Evolutionary conservation across 2,113 vertebrate genomes (phyloP), one percentile per base, ranked within the genome.

Genomic region (Trogon melanurus): DNA sequence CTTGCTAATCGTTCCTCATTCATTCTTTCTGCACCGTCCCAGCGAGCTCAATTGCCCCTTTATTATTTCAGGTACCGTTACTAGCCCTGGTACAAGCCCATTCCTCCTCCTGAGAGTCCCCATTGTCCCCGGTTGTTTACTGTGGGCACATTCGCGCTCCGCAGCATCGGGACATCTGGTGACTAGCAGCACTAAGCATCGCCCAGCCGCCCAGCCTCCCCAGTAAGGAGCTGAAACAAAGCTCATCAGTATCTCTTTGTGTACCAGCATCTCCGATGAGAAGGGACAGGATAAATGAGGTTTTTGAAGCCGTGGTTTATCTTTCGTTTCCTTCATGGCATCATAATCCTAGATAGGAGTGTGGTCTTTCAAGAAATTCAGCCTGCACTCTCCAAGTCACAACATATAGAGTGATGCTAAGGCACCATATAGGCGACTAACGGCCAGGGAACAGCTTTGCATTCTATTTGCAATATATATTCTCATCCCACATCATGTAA

Each of bases 61-160:
- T 97, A 92, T 97, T 79, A 45, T 38, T 50, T 25, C 85, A 95
- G 94, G 92, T 96, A 92, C 96, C 88, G 91, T 70, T 12, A 56
- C 74, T 13, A 96, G 96, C 85, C 91, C 92, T 97, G 96, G 96
- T 96, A 97, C 97, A 96, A 89, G 34, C 76, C 71, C 96, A 22
- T 51, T n/a, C 65, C 69, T 38, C 80, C 91, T 88, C 91, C 81
- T 85, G 51, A 95, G 86, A 78, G 91, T 3, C 51, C 89, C 96
- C 89, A 89, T 97, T 97, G 97, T 97, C 79, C 80, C 72, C 1
- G 16, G 71, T 85, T 97, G 97, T 97, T 97, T 97, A 97, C 93
- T 93, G 89, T 2, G 91, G 91, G 76, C 2, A 2, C 65, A 1
- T 56, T 93, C 1, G 22, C 44, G 2, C 60, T 27, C 30, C 2